phyloP scores from a whole-genome alignment of 2,797 vertebrate genomes.

The Schizopygopsis pylzovi region DNA sequence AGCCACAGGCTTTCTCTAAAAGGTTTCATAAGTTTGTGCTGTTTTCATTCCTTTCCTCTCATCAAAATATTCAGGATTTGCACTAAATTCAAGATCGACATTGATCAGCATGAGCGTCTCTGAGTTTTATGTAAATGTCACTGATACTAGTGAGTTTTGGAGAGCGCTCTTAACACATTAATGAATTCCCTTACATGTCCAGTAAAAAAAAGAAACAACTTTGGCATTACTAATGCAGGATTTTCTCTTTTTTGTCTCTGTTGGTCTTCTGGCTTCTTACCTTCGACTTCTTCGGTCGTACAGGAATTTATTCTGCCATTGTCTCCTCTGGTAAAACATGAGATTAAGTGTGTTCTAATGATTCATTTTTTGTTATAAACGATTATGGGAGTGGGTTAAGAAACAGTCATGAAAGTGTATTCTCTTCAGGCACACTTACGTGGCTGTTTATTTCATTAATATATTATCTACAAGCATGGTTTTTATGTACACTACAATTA shows the following conservation, averaged over 20 bases:
- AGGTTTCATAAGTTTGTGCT: constrained; percentile 10
- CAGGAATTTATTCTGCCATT: background rate
- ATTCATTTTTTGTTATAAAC: background rate
- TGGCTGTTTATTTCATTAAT: background rate
- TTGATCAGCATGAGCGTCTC: background rate
- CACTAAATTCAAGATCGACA: background rate
- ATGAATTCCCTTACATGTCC: background rate
- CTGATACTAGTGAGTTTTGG: background rate
- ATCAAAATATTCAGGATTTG: background rate
- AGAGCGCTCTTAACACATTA: background rate
- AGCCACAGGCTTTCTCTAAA: constrained; percentile 8
- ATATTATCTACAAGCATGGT: no score
- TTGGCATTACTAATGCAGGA: background rate
- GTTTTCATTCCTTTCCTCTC: background rate
- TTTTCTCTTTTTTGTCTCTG: background rate
- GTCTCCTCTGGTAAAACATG: background rate
- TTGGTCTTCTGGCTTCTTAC: background rate
- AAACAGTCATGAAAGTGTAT: no score
- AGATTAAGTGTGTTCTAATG: background rate
- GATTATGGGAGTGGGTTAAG: no score
- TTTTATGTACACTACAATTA: no score
- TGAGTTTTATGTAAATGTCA: background rate
- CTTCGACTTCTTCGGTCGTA: background rate
- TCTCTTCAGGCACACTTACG: no score
- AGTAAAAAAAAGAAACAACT: background rate